Base-by-base conservation (phyloP, 1,140 invertebrate species). In the Patella vulgata region DNA sequence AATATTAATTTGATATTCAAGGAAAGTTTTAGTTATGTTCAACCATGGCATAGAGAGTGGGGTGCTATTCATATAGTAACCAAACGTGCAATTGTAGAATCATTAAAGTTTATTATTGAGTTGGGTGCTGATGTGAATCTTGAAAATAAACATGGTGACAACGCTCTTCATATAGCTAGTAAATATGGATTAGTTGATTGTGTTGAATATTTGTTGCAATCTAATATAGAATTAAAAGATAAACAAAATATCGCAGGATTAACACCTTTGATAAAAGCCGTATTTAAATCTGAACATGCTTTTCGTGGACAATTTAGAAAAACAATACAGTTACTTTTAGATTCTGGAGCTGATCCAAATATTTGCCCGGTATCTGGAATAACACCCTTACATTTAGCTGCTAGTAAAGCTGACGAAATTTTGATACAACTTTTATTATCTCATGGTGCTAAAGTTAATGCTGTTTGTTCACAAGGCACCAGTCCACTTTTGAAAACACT, bases 381-480 rank as follows among this genome's bases (percentile, higher is more conserved):
- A 23, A 59, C 69, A 12, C 71, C 74, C 2, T 39, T 76, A 11
- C 71, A 76, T 43, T 42, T 74, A n/a, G 69, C 69, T 19, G 69
- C 68, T 11, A 55, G 56, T 12, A 71, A 67, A 36, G 68, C 63
- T 52, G 59, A 67, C 50, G 54, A 47, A 23, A 23, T 28, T 9
- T 28, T 74, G n/a, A 46, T 59, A 5, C 44, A 67, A 30, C 47
- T 66, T 31, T 56, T 76, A 14, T 39, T 74, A 4, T 56, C 57
- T n/a, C 57, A 59, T 42, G 71, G 74, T 28, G 74, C 69, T n/a
- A 46, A 76, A 25, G 74, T 76, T 14, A 76, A 74, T 57, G 60
- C 55, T 25, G 51, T 65, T 5, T 64, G 52, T 30, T 36, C 17
- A 14, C 62, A 71, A 39, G 56, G 47, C 9, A 63, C 44, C 28